Evolutionary conservation across 2,888 invertebrate species (phyloP).

Genomic region (Cerceris ruficornis): DNA sequence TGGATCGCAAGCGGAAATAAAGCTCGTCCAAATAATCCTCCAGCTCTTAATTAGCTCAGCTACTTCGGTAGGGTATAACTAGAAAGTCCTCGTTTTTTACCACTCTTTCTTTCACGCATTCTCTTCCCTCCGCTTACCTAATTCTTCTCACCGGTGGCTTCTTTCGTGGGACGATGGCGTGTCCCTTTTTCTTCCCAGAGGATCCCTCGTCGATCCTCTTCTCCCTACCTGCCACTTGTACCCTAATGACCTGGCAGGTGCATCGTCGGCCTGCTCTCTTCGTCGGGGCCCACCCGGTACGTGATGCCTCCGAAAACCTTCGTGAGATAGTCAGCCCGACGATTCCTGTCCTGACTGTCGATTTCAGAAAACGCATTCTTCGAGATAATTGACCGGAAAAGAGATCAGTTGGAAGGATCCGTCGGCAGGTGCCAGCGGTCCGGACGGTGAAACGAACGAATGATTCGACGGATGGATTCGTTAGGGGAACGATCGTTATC

Average conservation of each 20-base stretch:
- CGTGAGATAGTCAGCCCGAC: constrained; percentile 44
- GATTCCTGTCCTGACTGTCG: constrained; percentile 17
- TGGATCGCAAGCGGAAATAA: no score
- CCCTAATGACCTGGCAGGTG: constrained; percentile 81
- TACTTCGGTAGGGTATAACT: no score
- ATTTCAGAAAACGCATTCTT: constrained; percentile 38
- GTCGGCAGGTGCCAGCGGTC: constrained; percentile 36
- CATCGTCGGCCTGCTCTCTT: constrained; percentile 62
- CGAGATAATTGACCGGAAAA: constrained; percentile 35
- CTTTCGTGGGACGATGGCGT: constrained; percentile 31
- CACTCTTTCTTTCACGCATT: constrained; percentile 6
- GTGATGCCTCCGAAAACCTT: constrained; percentile 64
- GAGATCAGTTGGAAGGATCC: constrained; percentile 7
- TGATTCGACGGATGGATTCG: neutral
- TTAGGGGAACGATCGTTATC: neutral
- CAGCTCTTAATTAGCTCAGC: no score
- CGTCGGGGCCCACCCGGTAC: constrained; percentile 63
- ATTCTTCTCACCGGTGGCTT: neutral
- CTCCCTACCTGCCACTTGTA: constrained; percentile 78
- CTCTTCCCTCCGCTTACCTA: constrained; percentile 5
- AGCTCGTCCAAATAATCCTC: no score
- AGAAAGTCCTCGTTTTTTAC: neutral
- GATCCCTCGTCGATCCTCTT: constrained; percentile 39
- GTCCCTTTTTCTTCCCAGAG: constrained; percentile 53
- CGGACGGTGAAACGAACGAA: constrained; percentile 1